Evolutionary conservation across 2,113 vertebrate species (phyloP).

Genomic region (Pseudopodoces humilis): DNA sequence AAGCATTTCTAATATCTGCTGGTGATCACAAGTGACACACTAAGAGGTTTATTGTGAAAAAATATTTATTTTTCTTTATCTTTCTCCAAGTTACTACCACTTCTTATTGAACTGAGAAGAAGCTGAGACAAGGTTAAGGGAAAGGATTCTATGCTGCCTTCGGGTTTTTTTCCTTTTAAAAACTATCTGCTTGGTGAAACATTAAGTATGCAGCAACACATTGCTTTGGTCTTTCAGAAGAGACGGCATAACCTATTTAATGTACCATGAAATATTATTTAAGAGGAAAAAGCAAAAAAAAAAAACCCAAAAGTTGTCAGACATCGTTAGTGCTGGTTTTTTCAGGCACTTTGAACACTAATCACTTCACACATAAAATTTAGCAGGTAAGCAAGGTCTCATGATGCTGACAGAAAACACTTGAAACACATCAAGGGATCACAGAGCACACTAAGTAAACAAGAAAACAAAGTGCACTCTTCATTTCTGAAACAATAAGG

Average conservation of each 20-base stretch:
- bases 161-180: not conserved
- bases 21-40: not conserved
- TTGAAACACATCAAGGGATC: not conserved
- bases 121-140: not conserved
- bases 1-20: not conserved
- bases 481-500: conserved; percentile 22
- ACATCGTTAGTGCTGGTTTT: not conserved
- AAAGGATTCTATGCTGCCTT: conserved; percentile 4
- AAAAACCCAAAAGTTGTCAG: not conserved
- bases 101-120: not conserved
- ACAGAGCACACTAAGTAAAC: not conserved
- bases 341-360: not conserved
- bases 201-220: not conserved
- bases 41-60: conserved; percentile 17
- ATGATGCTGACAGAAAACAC: not conserved
- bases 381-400: conserved; percentile 6
- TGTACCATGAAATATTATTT: conserved; percentile 49
- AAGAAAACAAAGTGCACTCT: conserved; percentile 11
- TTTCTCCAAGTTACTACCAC: not conserved
- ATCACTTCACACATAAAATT: conserved; percentile 34
- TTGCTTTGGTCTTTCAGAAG: not conserved
- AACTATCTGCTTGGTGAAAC: not conserved
- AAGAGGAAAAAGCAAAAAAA: not conserved
- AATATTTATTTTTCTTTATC: conserved; percentile 20
- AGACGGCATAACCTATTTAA: not conserved